Evolutionary conservation across 1,140 invertebrate species (phyloP).

Genomic region (Conus ventricosus): DNA sequence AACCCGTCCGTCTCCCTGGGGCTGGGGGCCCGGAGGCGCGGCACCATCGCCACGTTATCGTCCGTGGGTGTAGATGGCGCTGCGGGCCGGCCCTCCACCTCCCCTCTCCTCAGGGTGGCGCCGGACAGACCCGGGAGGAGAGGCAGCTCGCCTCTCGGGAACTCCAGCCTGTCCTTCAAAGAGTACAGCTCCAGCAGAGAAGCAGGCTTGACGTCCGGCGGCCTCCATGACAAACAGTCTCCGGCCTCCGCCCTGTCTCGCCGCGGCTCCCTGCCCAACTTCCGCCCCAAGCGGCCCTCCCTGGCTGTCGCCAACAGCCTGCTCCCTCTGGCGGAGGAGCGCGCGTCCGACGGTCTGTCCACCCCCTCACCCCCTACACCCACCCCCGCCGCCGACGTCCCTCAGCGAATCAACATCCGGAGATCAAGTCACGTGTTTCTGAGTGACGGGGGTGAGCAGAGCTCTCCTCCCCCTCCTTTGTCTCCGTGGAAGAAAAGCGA

Average conservation of each 20-base stretch:
- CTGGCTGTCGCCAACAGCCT: not conserved
- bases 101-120: not conserved
- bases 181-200: not conserved
- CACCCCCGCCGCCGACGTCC: not conserved
- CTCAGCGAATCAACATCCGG: constrained; percentile 13
- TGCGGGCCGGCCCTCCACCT: not conserved
- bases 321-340: not conserved
- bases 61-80: not conserved
- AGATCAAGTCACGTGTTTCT: constrained; percentile 35
- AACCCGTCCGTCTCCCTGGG: not conserved
- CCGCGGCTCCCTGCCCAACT: not conserved
- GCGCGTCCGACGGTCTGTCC: not conserved
- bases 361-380: not conserved
- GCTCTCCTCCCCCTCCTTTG: not conserved
- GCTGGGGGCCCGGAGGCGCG: not conserved
- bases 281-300: constrained; percentile 13
- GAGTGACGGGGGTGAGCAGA: constrained; percentile 18
- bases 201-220: not conserved
- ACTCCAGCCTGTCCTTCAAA: not conserved
- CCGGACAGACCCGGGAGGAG: not conserved
- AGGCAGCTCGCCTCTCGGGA: not conserved
- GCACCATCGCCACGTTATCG: not conserved
- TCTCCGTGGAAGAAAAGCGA: not conserved
- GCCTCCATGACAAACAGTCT: not conserved
- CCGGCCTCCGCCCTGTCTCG: not conserved